Evolutionary conservation across 2,888 invertebrate species (phyloP).

Genomic region (Ametastegia equiseti): DNA sequence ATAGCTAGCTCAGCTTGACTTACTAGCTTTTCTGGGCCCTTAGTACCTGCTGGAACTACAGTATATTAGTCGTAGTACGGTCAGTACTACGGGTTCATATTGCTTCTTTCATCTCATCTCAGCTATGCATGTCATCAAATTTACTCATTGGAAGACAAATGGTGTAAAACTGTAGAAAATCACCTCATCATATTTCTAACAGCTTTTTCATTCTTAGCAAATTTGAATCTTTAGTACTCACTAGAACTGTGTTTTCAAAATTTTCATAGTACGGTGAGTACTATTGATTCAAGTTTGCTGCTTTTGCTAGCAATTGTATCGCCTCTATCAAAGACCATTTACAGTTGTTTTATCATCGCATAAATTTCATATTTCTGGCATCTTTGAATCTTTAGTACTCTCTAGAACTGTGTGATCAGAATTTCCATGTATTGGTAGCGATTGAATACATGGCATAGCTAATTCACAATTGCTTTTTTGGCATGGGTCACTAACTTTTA

Average conservation of each 20-base stretch:
- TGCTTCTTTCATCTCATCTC: background rate
- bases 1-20: background rate
- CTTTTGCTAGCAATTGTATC: too few species aligned
- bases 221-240: constrained; percentile 33
- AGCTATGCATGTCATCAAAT: background rate
- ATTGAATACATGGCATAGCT: background rate
- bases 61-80: constrained; percentile 36
- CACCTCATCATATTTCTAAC: too few species aligned
- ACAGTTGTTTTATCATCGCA: too few species aligned
- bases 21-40: background rate
- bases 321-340: too few species aligned
- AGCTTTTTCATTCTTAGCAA: too few species aligned
- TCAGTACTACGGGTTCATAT: constrained; percentile 25
- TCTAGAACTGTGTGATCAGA: too few species aligned
- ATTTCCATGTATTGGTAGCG: too few species aligned
- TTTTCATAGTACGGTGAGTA: constrained; percentile 30
- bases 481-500: background rate
- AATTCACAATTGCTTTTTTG: background rate
- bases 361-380: too few species aligned
- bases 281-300: constrained; percentile 25
- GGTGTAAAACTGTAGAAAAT: background rate
- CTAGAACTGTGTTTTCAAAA: constrained; percentile 17
- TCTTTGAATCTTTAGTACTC: too few species aligned
- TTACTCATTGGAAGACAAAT: background rate
- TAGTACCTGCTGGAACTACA: constrained; percentile 21